Evolutionary conservation across 2,113 vertebrate genomes (phyloP).

Genomic region (Murina feae): DNA sequence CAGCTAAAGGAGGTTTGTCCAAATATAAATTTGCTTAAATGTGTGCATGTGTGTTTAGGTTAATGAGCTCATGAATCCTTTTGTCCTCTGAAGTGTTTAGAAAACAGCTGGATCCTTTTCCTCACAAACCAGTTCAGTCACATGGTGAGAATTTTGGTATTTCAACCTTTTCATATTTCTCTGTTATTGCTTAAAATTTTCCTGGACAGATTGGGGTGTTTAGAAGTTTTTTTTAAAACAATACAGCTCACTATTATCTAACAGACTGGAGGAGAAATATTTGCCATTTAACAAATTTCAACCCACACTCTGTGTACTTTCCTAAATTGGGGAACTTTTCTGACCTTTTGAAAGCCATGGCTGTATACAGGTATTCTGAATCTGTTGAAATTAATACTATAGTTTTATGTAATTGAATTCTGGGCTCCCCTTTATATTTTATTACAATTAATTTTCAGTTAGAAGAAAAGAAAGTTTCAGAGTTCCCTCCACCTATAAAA

Average conservation of each 20-base stretch:
- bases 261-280: background rate
- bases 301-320: background rate
- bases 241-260: background rate
- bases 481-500: background rate
- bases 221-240: slow-evolving; percentile 4
- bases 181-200: slow-evolving; percentile 40
- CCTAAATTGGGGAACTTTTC: background rate
- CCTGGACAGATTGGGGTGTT: background rate
- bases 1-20: background rate
- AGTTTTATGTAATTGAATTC: background rate
- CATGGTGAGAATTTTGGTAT: slow-evolving; percentile 83
- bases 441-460: slow-evolving; percentile 11
- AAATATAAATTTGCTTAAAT: slow-evolving; percentile 28
- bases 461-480: slow-evolving; percentile 35
- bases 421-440: background rate
- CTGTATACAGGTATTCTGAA: background rate
- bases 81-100: slow-evolving; percentile 88
- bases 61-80: slow-evolving; percentile 86
- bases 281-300: background rate
- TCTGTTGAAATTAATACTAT: background rate
- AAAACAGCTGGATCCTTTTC: slow-evolving; percentile 87
- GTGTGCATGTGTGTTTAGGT: slow-evolving; percentile 80
- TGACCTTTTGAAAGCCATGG: background rate
- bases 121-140: slow-evolving; percentile 88
- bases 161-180: slow-evolving; percentile 26